Evolutionary conservation across 1,140 invertebrate species (phyloP).

Genomic region (Thaumetopoea pityocampa): DNA sequence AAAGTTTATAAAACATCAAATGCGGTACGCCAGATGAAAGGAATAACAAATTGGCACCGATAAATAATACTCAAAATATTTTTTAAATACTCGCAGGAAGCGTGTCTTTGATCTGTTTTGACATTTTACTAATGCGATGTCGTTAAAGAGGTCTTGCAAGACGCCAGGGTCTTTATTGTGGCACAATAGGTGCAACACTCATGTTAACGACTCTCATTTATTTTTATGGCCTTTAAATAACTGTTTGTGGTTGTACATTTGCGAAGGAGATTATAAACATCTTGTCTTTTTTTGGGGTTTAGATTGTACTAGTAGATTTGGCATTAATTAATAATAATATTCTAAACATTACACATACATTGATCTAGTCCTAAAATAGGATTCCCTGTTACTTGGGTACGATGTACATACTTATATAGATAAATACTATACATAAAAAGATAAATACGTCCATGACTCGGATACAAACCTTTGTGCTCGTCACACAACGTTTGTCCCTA

Average conservation of each 20-base stretch:
- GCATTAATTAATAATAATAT: too few species aligned
- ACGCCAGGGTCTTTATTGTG: slow-evolving; percentile 45
- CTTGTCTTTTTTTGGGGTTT: slow-evolving; percentile 20
- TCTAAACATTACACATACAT: too few species aligned
- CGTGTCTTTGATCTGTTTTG: slow-evolving; percentile 70
- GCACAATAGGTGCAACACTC: slow-evolving; percentile 51
- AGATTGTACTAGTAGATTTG: too few species aligned
- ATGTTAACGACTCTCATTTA: slow-evolving; percentile 69
- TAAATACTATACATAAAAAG: too few species aligned
- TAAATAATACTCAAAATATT: slow-evolving; percentile 50
- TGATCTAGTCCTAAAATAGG: too few species aligned
- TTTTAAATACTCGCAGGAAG: slow-evolving; percentile 24
- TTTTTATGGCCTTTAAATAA: slow-evolving; percentile 69
- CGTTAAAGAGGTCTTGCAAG: slow-evolving; percentile 53
- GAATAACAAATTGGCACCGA: slow-evolving; percentile 64
- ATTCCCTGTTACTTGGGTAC: too few species aligned
- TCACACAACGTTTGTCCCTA: too few species aligned
- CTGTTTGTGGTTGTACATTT: slow-evolving; percentile 53
- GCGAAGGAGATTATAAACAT: slow-evolving; percentile 48
- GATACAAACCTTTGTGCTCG: too few species aligned
- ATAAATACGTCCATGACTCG: too few species aligned
- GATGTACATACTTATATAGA: too few species aligned
- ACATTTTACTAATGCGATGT: slow-evolving; percentile 70
- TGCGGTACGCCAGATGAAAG: slow-evolving; percentile 47
- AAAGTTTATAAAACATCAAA: slow-evolving; percentile 39